Evolutionary conservation across 1,140 invertebrate species (phyloP), one percentile per base, ranked within the genome.

Genomic region (Bombus polaris): DNA sequence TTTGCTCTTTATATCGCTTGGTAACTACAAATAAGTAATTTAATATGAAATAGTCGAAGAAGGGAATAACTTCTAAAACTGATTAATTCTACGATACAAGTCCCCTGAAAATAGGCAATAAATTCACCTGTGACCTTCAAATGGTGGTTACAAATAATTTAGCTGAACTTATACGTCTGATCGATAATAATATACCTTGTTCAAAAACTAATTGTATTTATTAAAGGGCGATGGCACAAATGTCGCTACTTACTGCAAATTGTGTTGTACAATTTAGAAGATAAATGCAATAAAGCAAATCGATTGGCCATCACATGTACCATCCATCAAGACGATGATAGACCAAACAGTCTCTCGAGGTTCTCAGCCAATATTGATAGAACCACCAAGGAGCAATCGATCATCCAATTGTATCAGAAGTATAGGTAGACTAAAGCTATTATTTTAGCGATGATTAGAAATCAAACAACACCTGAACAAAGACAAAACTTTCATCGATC

Each of bases 201-300:
- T 35, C 0, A 12, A n/a, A 62, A 39, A 78, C 32, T 65, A 78
- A 82, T 47, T 65, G 28, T 3, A 22, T 57, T 42, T 70, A 78
- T 44, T n/a, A 18, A n/a, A 0, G 47, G 22, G 32, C 28, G 35
- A 68, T 53, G 25, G 13, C n/a, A 28, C 22, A 57, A 80, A 44
- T 15, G 37, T 62, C 39, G 28, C 22, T 68, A 57, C 37, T 70
- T 62, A n/a, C 35, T 44, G 37, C 9, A 65, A 32, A 66, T 68
- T n/a, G 3, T 22, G 35, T 28, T 39, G 22, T n/a, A n/a, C 13
- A 81, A 32, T 74, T 62, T 44, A 73, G 4, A 25, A 13, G 47
- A 37, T 28, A 80, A 80, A 73, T 39, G 68, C 42, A 84, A 80
- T 84, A 71, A 84, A 71, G 53, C 44, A 59, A 84, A 84, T 84